Evolutionary conservation across 2,888 invertebrate species (phyloP).

Genomic region (Buathra laborator): DNA sequence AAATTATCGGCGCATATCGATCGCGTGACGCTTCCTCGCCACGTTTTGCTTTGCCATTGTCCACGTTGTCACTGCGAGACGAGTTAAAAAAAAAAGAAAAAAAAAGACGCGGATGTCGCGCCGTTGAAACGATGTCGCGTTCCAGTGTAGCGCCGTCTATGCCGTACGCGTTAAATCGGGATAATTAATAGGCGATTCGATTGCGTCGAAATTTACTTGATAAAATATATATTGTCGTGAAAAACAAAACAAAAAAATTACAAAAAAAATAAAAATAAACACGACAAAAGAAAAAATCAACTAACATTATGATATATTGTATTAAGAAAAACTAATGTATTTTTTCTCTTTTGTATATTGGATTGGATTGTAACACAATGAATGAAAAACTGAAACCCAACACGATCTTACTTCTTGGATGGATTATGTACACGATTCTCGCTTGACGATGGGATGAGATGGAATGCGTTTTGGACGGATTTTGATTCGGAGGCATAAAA

Average conservation of each 20-base stretch:
- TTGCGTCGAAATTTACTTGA: constrained; percentile 74
- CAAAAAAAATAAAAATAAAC: constrained; percentile 34
- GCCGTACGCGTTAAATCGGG: constrained; percentile 8
- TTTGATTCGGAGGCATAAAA: constrained; percentile 79
- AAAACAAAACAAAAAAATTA: constrained; percentile 34
- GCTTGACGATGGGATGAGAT: constrained; percentile 78
- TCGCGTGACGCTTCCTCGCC: constrained; percentile 72
- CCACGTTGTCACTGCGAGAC: constrained; percentile 2
- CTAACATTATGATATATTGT: constrained; percentile 67
- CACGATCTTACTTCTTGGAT: constrained; percentile 85
- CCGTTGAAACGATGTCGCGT: constrained; percentile 2
- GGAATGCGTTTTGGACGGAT: constrained; percentile 76
- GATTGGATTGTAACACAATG: constrained; percentile 85
- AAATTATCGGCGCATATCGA: constrained; percentile 75
- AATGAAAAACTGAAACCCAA: constrained; percentile 85
- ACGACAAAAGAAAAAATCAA: constrained; percentile 46
- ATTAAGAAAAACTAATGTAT: constrained; percentile 83
- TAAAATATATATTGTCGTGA: constrained; percentile 70
- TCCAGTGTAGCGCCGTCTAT: background rate
- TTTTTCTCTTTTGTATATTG: constrained; percentile 86
- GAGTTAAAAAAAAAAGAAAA: background rate
- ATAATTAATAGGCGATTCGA: constrained; percentile 72
- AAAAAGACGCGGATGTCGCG: background rate
- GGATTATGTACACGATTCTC: constrained; percentile 83
- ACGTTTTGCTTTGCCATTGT: constrained; percentile 20